Conservation (phyloP, 2,797 vertebrate species). For the Aldrovandia affinis region DNA sequence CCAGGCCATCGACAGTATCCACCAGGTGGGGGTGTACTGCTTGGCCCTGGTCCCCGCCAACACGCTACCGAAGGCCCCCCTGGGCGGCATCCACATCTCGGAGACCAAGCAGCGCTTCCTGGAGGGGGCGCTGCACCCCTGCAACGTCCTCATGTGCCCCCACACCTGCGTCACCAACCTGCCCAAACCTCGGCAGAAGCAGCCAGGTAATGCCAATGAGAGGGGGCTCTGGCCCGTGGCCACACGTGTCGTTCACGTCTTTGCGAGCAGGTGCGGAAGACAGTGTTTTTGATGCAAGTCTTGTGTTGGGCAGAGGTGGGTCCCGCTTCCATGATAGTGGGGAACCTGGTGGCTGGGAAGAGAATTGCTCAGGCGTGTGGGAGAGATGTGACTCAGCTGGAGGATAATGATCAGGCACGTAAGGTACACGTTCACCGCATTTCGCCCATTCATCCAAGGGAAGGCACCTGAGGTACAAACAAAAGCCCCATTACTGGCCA, state of each 20-base stretch:
- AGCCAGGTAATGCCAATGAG: slow-evolving; percentile 77
- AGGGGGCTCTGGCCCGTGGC: no score
- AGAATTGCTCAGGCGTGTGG: slow-evolving; percentile 93
- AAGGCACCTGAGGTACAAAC: not conserved
- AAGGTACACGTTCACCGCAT: slow-evolving; percentile 71
- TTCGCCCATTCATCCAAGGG: not conserved
- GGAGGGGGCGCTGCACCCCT: slow-evolving; percentile 90
- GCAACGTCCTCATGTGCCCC: slow-evolving; percentile 94
- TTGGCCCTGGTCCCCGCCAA: slow-evolving; percentile 94
- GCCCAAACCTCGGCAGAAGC: slow-evolving; percentile 93
- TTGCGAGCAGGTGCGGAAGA: not conserved
- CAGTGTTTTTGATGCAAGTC: not conserved
- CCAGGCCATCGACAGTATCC: slow-evolving; percentile 96
- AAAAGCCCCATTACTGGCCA: no score
- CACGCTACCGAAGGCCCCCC: slow-evolving; percentile 92
- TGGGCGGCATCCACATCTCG: slow-evolving; percentile 93
- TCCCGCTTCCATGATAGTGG: slow-evolving; percentile 95
- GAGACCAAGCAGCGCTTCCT: slow-evolving; percentile 95
- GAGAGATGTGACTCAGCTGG: slow-evolving; percentile 87
- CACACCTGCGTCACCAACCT: slow-evolving; percentile 96
- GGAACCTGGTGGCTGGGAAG: slow-evolving; percentile 94
- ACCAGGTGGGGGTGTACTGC: slow-evolving; percentile 94
- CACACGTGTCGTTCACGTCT: no score
- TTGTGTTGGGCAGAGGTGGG: slow-evolving; percentile 82
- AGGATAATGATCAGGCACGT: slow-evolving; percentile 93